These are phyloP conservation scores for Lamproptera curius DNA, from an alignment of 2,888 invertebrate genomes.

Conservation along the genomic window DNA sequence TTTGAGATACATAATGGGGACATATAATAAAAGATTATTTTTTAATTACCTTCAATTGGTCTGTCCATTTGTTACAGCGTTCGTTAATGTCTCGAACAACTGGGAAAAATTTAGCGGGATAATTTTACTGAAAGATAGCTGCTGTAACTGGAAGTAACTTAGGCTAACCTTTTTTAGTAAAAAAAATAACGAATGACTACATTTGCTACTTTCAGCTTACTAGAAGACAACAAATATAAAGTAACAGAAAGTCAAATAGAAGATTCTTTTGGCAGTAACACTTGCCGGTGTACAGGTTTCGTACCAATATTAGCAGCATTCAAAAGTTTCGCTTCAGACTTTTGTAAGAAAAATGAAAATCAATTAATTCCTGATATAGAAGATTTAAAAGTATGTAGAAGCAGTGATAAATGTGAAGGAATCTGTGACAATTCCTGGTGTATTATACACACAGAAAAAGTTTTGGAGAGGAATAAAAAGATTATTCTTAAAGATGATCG, in stretches of 20 bases:
- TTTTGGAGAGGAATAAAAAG: conserved; percentile 39
- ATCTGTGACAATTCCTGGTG: conserved; percentile 39
- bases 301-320: conserved; percentile 86
- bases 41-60: no score
- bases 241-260: conserved; percentile 82
- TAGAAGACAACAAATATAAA: conserved; percentile 36
- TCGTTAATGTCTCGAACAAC: no score
- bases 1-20: no score
- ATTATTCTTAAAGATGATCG: conserved; percentile 50
- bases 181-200: no score
- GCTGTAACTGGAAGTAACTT: no score
- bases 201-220: no score
- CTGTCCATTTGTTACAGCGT: no score
- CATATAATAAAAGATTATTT: no score
- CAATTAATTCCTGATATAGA: conserved; percentile 71
- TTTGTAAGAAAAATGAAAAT: conserved; percentile 48
- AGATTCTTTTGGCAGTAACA: conserved; percentile 84
- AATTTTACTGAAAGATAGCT: no score
- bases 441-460: conserved; percentile 68
- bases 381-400: conserved; percentile 45
- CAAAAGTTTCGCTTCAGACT: conserved; percentile 82
- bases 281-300: conserved; percentile 88
- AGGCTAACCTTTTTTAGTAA: no score
- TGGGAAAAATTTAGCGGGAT: no score
- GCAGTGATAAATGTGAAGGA: conserved; percentile 18